phyloP scores from a whole-genome alignment of 37 sponge, comb jelly and placozoan genomes.

The Hexactinellida sp. region DNA sequence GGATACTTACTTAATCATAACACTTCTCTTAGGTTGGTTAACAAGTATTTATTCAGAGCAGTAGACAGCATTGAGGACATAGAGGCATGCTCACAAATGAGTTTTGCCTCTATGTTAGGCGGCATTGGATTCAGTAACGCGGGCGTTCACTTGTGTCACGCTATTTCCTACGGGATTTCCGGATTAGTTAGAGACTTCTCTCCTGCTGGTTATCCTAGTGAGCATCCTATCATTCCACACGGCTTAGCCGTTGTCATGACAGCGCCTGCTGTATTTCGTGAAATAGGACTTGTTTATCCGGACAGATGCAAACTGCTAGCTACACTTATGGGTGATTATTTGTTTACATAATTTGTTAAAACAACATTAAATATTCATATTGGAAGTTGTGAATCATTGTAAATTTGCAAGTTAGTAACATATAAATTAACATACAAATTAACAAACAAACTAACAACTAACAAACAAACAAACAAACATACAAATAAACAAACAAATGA shows the following conservation, averaged over 20 bases:
- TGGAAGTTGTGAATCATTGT: neutral
- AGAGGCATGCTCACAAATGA: slow-evolving; percentile 69
- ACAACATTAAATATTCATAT: neutral
- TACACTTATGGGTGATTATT: slow-evolving; percentile 52
- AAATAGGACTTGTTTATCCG: slow-evolving; percentile 48
- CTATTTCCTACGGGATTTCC: slow-evolving; percentile 70
- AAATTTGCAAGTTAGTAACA: no score
- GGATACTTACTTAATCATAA: no score
- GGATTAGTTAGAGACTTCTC: slow-evolving; percentile 38
- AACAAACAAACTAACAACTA: no score
- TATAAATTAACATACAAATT: no score
- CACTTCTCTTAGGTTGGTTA: neutral
- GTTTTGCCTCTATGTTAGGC: slow-evolving; percentile 57
- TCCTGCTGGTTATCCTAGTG: slow-evolving; percentile 34
- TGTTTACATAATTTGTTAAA: no score
- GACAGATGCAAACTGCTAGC: slow-evolving; percentile 74
- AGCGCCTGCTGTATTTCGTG: slow-evolving; percentile 79
- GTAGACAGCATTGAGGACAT: slow-evolving; percentile 32
- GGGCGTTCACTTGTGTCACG: slow-evolving; percentile 79
- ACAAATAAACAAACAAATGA: no score
- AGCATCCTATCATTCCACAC: slow-evolving; percentile 68
- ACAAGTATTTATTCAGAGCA: neutral
- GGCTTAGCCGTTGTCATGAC: slow-evolving; percentile 78
- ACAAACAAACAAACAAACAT: no score
- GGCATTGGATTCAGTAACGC: slow-evolving; percentile 91